Base-by-base conservation (phyloP, 2,888 invertebrate species). In the Dugesia japonica region DNA sequence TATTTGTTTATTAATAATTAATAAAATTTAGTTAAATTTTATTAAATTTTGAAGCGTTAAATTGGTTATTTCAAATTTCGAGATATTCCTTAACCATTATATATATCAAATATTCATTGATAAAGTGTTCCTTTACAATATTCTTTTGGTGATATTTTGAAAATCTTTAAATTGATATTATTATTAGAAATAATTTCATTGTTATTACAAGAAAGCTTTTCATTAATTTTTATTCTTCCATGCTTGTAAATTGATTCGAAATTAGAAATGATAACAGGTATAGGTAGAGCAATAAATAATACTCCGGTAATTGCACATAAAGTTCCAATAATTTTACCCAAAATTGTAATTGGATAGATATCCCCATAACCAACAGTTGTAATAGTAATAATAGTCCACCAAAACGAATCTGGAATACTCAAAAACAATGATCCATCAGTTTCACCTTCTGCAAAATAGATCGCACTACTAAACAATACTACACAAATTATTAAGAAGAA, bases 191-290 rank as follows among this genome's bases (percentile, higher is more conserved):
- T n/a, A n/a, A n/a, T n/a, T n/a, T n/a, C n/a, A n/a, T n/a, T n/a
- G n/a, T n/a, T n/a, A n/a, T n/a, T n/a, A n/a, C n/a, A n/a, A n/a
- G n/a, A n/a, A n/a, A n/a, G 78, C 9, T 78, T 42, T 26, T 77
- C 72, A 26, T 95, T 95, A n/a, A n/a, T n/a, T n/a, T n/a, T n/a
- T n/a, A n/a, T n/a, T 28, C 94, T 94, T 89, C 95, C 95, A 83
- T 95, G 91, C 87, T 97, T 95, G 88, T 97, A 97, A 89, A 97
- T 97, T 88, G 97, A 97, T 88, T 97, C 97, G 90, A 97, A 97
- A 88, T 97, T 97, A 87, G 94, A 95, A 85, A 97, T 95, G 88
- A 97, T 97, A 88, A 97, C 97, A 82, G 97, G 97, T 84, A 97
- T 95, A 81, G 95, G 95, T 83, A 97, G 89, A 80, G 97, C 95